Conservation (phyloP, 2,797 vertebrate species). For the Sylvilagus floridanus region DNA sequence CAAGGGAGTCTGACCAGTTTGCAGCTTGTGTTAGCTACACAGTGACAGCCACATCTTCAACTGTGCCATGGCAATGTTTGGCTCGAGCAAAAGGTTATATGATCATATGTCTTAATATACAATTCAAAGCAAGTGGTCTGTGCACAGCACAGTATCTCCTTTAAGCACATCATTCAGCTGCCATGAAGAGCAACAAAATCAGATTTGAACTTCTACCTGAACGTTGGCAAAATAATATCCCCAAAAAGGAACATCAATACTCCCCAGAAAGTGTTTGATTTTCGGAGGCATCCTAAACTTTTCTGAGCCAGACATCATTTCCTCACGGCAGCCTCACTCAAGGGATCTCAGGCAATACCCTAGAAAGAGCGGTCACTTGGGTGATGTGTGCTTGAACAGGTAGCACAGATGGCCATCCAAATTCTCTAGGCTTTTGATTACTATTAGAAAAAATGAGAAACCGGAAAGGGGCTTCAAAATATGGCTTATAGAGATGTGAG, state of each 20-base stretch:
- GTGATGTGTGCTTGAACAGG: constrained; percentile 57
- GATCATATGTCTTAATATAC: background rate
- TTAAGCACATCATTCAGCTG: background rate
- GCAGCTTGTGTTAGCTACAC: background rate
- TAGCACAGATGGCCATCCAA: background rate
- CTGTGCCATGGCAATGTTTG: background rate
- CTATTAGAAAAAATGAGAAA: constrained; percentile 38
- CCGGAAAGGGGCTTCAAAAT: constrained; percentile 46
- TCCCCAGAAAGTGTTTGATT: background rate
- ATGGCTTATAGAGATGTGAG: constrained; percentile 39
- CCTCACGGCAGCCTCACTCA: background rate
- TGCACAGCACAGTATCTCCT: background rate
- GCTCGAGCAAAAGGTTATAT: background rate
- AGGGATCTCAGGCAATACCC: constrained; percentile 35
- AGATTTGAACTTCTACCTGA: constrained; percentile 55
- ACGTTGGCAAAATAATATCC: constrained; percentile 34
- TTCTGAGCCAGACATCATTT: constrained; percentile 27
- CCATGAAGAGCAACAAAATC: constrained; percentile 37
- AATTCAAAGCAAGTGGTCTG: constrained; percentile 8
- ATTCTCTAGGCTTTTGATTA: constrained; percentile 55
- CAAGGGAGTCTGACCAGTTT: background rate
- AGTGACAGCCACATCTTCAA: background rate
- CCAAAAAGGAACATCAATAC: background rate
- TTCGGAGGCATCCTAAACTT: constrained; percentile 42
- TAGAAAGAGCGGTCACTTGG: background rate